Base-by-base conservation (phyloP, 2,797 vertebrate species). In the Ctenopoma kingsleyae region DNA sequence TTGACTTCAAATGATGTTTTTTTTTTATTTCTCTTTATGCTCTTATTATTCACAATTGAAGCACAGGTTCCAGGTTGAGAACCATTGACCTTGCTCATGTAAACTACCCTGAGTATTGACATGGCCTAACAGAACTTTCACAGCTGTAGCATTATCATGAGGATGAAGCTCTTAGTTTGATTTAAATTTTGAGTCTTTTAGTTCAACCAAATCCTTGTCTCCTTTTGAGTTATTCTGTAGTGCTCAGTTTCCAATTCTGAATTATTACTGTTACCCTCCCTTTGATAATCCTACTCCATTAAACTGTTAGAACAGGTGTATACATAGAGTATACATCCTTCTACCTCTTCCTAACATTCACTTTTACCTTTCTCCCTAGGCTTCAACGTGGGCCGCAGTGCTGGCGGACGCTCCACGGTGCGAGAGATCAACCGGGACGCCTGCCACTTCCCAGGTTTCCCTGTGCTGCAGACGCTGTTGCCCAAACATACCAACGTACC, bases 401-500 rank as follows among this genome's bases (percentile, higher is more conserved):
- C 97, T 0, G 97, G 97, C 0, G 97, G 98, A 40, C 95, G 97
- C 80, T 98, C 97, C 0, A 96, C 97, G 0, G 27, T 99, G 60
- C 94, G 98, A 32, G 98, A 99, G 92, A 98, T 99, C 76, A 99
- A 99, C 92, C 91, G 97, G 35, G 98, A 99, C 1, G 98, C 98
- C 0, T 99, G 98, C 87, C 98, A 99, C 82, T 98, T 99, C 87
- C 96, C 96, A 6, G 98, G 98, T 35, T 98, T 99, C 70, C 96
- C 96, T 0, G 87, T 99, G 11, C 92, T 99, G 64, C 98, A 99
- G 92, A 97, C 97, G 0, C 94, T 99, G 77, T 94, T 99, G 67
- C 97, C 98, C 5, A 99, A 99, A 85, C 98, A 99, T 93, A 99
- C 97, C 6, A 99, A 97, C 0, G 98, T 99, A 13, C 97, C 98